A percentile compares a stretch with the other conserved stretches of the same genome.
Conservation (phyloP, 2,113 vertebrate genomes). For the Petromus typicus region DNA sequence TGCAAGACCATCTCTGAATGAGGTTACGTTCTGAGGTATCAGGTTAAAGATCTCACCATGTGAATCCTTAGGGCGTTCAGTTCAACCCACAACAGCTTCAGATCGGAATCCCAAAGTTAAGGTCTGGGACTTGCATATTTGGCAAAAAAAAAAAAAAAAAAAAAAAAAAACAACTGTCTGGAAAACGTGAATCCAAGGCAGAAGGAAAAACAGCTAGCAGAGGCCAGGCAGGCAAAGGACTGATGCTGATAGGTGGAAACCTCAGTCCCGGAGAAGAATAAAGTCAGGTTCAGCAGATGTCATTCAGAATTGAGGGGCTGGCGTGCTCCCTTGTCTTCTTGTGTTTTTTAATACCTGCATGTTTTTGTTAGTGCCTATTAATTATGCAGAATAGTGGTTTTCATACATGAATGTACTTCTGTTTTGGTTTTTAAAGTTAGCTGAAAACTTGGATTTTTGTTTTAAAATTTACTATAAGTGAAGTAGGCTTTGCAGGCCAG, state of each 20-base stretch:
- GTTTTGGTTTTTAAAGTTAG: not conserved
- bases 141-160: not conserved
- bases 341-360: not conserved
- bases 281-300: not conserved
- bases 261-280: not conserved
- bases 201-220: not conserved
- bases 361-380: not conserved
- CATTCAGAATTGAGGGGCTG: not conserved
- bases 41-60: not conserved
- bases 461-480: not conserved
- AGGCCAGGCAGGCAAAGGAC: not conserved
- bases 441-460: not conserved
- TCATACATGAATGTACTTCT: not conserved
- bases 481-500: not conserved
- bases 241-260: not conserved
- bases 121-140: not conserved
- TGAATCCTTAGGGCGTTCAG: not conserved
- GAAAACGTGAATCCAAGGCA: not conserved
- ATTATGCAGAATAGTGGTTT: not conserved
- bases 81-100: not conserved
- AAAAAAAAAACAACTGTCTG: not conserved
- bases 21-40: not conserved
- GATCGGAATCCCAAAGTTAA: not conserved
- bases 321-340: not conserved
- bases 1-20: not conserved